Evolutionary conservation across 2,888 invertebrate species (phyloP).

Genomic region (Parascotia fuliginaria): DNA sequence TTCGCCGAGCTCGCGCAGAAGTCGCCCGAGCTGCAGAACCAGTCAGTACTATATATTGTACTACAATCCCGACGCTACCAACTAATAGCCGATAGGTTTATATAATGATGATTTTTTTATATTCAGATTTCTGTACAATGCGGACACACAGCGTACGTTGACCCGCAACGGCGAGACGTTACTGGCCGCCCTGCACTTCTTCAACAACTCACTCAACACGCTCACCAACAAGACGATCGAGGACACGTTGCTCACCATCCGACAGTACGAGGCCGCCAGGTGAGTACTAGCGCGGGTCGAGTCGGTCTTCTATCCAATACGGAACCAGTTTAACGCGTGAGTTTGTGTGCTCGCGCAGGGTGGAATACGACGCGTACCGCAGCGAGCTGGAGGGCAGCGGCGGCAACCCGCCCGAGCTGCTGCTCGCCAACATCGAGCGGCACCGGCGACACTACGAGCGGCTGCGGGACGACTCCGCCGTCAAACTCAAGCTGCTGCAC

Average conservation of each 20-base stretch:
- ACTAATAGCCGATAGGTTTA: too few species aligned
- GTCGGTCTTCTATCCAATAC: too few species aligned
- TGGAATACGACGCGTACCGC: conserved; percentile 99
- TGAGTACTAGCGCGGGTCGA: too few species aligned
- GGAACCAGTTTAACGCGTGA: too few species aligned
- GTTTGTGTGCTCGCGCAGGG: conserved; percentile 76
- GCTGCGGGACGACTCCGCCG: conserved; percentile 95
- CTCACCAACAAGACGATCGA: conserved; percentile 99
- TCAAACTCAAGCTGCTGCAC: conserved; percentile 98
- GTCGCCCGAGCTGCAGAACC: conserved; percentile 96
- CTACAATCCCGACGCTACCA: too few species aligned
- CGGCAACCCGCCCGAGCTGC: conserved; percentile 89
- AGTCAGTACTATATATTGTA: conserved; percentile 49
- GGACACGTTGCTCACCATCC: conserved; percentile 91
- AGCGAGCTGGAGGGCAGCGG: conserved; percentile 95
- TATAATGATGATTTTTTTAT: not conserved
- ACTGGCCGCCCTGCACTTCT: conserved; percentile 97
- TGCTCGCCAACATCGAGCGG: conserved; percentile 90
- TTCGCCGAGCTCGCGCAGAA: conserved; percentile 98
- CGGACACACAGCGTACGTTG: conserved; percentile 97
- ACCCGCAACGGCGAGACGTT: conserved; percentile 96
- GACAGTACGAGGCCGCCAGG: conserved; percentile 88
- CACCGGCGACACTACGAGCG: conserved; percentile 97
- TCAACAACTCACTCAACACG: conserved; percentile 97
- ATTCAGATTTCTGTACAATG: conserved; percentile 93